Conservation (phyloP, 2,113 vertebrate species). For the Columba livia region DNA sequence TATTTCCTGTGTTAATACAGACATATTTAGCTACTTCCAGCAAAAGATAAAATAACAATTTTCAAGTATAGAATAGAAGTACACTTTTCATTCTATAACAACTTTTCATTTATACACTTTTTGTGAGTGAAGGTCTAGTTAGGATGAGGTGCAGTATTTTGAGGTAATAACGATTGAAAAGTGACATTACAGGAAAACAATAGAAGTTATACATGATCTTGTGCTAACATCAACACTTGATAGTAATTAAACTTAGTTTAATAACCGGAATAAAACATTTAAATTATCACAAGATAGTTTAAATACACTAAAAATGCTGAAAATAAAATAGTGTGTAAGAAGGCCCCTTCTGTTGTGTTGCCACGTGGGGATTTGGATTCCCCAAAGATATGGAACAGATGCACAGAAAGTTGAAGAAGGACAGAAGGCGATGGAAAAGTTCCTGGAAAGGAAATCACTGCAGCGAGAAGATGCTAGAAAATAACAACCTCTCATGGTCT, state of each 20-base stretch:
- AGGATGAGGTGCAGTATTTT: constrained; percentile 41
- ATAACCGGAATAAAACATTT: neutral
- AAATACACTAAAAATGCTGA: neutral
- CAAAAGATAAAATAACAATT: constrained; percentile 39
- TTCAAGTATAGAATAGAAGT: neutral
- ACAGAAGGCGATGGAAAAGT: neutral
- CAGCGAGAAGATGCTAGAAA: neutral
- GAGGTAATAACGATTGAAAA: constrained; percentile 19
- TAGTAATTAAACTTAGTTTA: neutral
- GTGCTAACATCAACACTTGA: neutral
- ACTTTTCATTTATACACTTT: neutral
- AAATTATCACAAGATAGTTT: neutral
- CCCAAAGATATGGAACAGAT: neutral
- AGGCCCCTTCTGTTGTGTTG: neutral
- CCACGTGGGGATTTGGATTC: neutral
- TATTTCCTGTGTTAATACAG: constrained; percentile 7
- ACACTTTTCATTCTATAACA: constrained; percentile 23
- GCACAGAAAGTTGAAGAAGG: neutral
- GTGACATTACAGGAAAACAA: neutral
- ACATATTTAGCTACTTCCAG: constrained; percentile 35
- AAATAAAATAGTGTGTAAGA: neutral
- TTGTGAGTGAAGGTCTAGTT: constrained; percentile 21
- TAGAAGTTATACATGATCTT: neutral
- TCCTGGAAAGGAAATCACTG: neutral
- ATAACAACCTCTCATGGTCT: neutral